Conservation (phyloP, 2,888 invertebrate genomes). For the Syrista parreyssii region DNA sequence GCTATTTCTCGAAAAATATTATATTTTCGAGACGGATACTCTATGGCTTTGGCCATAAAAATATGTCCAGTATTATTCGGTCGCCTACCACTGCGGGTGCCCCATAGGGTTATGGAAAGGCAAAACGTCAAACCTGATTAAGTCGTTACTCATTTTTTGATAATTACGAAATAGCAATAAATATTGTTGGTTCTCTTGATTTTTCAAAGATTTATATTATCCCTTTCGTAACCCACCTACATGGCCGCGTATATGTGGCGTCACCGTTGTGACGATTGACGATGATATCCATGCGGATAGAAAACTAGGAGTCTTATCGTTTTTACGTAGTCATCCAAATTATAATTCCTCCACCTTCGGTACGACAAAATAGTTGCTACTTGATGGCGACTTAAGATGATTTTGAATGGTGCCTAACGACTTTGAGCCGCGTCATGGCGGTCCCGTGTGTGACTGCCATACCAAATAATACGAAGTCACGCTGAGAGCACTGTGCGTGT, state of each 20-base stretch:
- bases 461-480: conserved; percentile 63
- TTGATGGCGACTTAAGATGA: conserved; percentile 63
- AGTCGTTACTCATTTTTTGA: conserved; percentile 19
- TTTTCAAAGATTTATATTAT: background rate
- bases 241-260: background rate
- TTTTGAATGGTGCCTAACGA: conserved; percentile 64
- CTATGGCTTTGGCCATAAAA: conserved; percentile 19
- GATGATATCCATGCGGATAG: background rate
- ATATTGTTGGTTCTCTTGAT: background rate
- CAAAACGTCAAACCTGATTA: conserved; percentile 17
- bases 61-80: conserved; percentile 20
- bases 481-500: conserved; percentile 47
- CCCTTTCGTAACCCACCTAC: background rate
- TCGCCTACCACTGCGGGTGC: conserved; percentile 9
- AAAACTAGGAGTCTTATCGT: conserved; percentile 5
- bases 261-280: background rate
- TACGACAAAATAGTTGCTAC: conserved; percentile 59
- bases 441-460: conserved; percentile 44
- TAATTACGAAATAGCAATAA: conserved; percentile 17
- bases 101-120: conserved; percentile 13
- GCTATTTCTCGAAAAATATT: conserved; percentile 5
- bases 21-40: conserved; percentile 17
- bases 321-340: conserved; percentile 27
- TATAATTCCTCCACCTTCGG: conserved; percentile 30
- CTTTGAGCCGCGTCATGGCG: conserved; percentile 60